Base-by-base conservation (phyloP, 2,888 invertebrate species). In the Archaeoteleia sp. region DNA sequence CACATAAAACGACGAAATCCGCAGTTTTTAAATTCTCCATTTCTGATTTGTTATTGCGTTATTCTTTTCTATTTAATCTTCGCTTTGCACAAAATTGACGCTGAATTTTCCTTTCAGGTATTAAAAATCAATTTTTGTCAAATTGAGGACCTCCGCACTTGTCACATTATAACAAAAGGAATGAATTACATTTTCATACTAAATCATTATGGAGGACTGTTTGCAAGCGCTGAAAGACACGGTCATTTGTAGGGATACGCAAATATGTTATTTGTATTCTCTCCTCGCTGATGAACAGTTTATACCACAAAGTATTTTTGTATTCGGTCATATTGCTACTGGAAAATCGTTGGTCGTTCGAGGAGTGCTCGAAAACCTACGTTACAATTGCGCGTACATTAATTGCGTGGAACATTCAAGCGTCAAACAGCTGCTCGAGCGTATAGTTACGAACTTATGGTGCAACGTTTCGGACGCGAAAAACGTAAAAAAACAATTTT, bases 321-420 rank as follows among this genome's bases (percentile, higher is more conserved):
- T 95, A 49, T 92, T 91, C 82, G 96, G 96, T n/a, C 92, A 92
- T 81, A 90, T 93, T 72, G 92, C 93, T 6, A 93, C 93, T 13
- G 96, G 95, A 17, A 96, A 96, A 87, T 90, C 92, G n/a, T 83
- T 91, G 10, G 88, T 95, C 57, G 82, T 93, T 2, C 87, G 87
- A 48, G 86, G 88, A 6, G 85, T 93, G 7, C 83, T 96, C 1
- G 79, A 87, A 29, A 84, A 87, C 76, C 85, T 90, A 32, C 81
- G 88, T 45, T 89, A 91, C 67, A 89, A 88, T 82, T 87, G 89
- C 75, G 90, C 91, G 20, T 80, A 89, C 29, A 87, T 96, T 17
- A 93, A 95, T 86, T 93, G 95, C 80, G 89, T 95, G 4, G 95
- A 96, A 85, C 94, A 93, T 82, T 93, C 93, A 82, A 89, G 91